Evolutionary conservation across 2,888 invertebrate genomes (phyloP).

Genomic region (Cryptus viduatorius): DNA sequence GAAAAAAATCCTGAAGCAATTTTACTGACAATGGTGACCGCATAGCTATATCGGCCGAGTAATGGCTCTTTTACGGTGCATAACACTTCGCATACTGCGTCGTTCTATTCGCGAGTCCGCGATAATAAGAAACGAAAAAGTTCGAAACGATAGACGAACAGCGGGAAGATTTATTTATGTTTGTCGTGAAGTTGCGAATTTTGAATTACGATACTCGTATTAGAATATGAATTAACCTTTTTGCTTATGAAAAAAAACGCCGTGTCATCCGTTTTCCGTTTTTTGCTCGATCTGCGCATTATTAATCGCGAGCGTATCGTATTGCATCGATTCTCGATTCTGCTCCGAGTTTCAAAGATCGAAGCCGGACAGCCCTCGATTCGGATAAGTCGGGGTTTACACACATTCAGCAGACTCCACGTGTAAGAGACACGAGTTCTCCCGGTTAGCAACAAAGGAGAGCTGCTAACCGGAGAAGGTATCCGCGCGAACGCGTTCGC

Average conservation of each 20-base stretch:
- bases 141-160: neutral
- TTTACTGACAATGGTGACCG: conserved; percentile 16
- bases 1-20: conserved; percentile 14
- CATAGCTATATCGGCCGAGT: conserved; percentile 8
- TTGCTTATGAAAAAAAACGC: neutral
- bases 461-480: conserved; percentile 41
- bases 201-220: neutral
- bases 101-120: conserved; percentile 4
- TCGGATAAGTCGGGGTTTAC: conserved; percentile 8
- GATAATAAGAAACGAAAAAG: neutral
- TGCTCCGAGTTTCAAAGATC: neutral
- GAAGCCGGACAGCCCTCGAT: neutral
- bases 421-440: conserved; percentile 34
- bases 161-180: conserved; percentile 26
- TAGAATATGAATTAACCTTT: neutral
- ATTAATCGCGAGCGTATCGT: neutral
- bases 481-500: conserved; percentile 10
- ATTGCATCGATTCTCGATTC: conserved; percentile 1
- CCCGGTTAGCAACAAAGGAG: conserved; percentile 54
- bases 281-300: neutral
- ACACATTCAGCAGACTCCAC: conserved; percentile 18
- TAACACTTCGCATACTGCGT: neutral
- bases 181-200: neutral
- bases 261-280: no score
- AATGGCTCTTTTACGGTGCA: conserved; percentile 43